phyloP scores from a whole-genome alignment of 2,888 invertebrate genomes.

The Ophion ventricosus region DNA sequence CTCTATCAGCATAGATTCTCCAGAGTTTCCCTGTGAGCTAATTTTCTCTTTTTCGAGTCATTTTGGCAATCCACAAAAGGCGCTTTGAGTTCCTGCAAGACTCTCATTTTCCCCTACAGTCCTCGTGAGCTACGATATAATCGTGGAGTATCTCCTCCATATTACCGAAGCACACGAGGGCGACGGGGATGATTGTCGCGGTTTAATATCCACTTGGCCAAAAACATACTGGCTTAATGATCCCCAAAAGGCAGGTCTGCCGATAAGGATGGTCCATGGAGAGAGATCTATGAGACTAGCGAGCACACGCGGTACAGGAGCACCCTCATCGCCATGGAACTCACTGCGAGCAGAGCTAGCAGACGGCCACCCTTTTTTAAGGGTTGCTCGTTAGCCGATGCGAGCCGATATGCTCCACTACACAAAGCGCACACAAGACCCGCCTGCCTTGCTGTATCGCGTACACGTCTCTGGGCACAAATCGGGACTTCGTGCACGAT shows the following conservation, averaged over 20 bases:
- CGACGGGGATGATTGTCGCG: neutral
- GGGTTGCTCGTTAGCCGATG: conserved; percentile 64
- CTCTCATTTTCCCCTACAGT: no score
- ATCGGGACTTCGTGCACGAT: neutral
- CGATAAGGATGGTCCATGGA: conserved; percentile 62
- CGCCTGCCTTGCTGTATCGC: conserved; percentile 41
- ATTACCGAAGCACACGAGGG: conserved; percentile 1
- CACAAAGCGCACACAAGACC: conserved; percentile 40
- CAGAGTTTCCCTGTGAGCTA: no score
- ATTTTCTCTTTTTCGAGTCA: no score
- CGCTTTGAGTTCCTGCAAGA: no score
- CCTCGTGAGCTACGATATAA: no score
- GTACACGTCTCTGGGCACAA: neutral
- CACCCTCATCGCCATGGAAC: conserved; percentile 37
- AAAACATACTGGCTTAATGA: conserved; percentile 59
- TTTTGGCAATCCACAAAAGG: no score
- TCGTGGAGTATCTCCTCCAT: conserved; percentile 2
- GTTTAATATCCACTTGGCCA: conserved; percentile 30
- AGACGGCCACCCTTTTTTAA: conserved; percentile 59
- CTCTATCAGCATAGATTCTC: no score
- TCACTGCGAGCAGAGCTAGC: neutral
- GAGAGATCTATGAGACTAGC: conserved; percentile 38
- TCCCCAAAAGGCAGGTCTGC: conserved; percentile 52
- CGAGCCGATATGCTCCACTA: conserved; percentile 55
- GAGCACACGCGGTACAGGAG: neutral